phyloP scores from a whole-genome alignment of 2,888 invertebrate genomes.

The Cosmopolites sordidus region DNA sequence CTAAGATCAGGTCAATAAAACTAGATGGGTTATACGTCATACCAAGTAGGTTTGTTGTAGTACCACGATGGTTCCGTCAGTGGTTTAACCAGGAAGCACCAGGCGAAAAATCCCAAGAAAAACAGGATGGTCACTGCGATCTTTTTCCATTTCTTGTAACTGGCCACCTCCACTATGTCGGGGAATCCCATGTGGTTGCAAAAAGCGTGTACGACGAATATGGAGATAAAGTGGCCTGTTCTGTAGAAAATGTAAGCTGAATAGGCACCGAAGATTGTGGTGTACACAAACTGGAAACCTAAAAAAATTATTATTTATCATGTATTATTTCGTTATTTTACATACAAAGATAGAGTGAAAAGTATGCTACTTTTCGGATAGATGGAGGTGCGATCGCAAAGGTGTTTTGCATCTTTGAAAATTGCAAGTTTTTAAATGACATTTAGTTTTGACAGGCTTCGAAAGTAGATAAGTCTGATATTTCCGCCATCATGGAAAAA shows the following conservation, averaged over 20 bases:
- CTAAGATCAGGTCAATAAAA: too few relatives aligned
- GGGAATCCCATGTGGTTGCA: slow-evolving; percentile 98
- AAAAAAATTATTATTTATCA: too few relatives aligned
- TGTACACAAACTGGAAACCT: slow-evolving; percentile 88
- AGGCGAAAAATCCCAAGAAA: slow-evolving; percentile 69
- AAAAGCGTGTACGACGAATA: slow-evolving; percentile 85
- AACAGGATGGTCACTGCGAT: slow-evolving; percentile 63
- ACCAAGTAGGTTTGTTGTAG: slow-evolving; percentile 36
- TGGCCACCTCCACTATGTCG: slow-evolving; percentile 69
- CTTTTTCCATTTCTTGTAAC: slow-evolving; percentile 55
- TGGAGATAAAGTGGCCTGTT: slow-evolving; percentile 86
- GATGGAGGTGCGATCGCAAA: too few relatives aligned
- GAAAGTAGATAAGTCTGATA: too few relatives aligned
- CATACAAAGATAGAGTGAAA: too few relatives aligned
- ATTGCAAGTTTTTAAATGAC: too few relatives aligned
- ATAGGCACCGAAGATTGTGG: slow-evolving; percentile 90
- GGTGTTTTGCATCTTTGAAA: too few relatives aligned
- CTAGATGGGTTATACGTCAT: not conserved
- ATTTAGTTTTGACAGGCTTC: too few relatives aligned
- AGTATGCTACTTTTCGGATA: too few relatives aligned
- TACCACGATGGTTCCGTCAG: slow-evolving; percentile 62
- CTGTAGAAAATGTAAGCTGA: slow-evolving; percentile 87
- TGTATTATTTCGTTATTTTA: too few relatives aligned
- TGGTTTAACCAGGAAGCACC: slow-evolving; percentile 73
- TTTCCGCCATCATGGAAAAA: too few relatives aligned